A percentile compares a stretch with the other conserved stretches of the same genome.
Conservation (phyloP, 1,140 invertebrate genomes). For the Helicoverpa armigera region DNA sequence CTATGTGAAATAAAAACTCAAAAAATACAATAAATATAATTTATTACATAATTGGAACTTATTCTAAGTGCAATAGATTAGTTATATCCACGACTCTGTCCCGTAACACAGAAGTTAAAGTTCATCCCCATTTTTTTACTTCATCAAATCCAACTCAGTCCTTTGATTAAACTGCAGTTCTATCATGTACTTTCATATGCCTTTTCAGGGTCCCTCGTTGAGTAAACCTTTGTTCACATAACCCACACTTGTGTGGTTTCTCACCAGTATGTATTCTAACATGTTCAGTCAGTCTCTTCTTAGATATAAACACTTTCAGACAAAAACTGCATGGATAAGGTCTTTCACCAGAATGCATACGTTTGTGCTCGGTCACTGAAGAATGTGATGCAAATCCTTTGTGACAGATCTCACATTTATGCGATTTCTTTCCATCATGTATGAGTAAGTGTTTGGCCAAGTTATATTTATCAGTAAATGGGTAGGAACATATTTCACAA, state of each 20-base stretch:
- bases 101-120: too few species aligned
- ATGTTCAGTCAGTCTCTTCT: constrained; percentile 84
- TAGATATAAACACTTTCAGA: constrained; percentile 79
- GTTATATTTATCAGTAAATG: constrained; percentile 86
- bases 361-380: constrained; percentile 87
- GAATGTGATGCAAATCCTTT: constrained; percentile 86
- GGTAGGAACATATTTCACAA: constrained; percentile 77
- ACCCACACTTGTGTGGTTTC: constrained; percentile 89
- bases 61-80: too few species aligned
- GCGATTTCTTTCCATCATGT: constrained; percentile 88
- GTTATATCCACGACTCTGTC: too few species aligned
- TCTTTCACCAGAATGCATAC: constrained; percentile 88
- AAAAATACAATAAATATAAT: too few species aligned
- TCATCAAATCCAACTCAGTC: too few species aligned
- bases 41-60: too few species aligned
- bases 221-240: constrained; percentile 87
- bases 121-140: too few species aligned
- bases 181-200: constrained; percentile 86
- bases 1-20: too few species aligned
- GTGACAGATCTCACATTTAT: constrained; percentile 88
- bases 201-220: constrained; percentile 86
- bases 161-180: constrained; percentile 44
- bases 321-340: constrained; percentile 89
- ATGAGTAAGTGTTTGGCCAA: constrained; percentile 88
- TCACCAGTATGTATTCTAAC: constrained; percentile 91